These are phyloP conservation scores for Ricordea florida DNA, from an alignment of 92 coral and sea anemone genomes.

Conservation along the genomic window DNA sequence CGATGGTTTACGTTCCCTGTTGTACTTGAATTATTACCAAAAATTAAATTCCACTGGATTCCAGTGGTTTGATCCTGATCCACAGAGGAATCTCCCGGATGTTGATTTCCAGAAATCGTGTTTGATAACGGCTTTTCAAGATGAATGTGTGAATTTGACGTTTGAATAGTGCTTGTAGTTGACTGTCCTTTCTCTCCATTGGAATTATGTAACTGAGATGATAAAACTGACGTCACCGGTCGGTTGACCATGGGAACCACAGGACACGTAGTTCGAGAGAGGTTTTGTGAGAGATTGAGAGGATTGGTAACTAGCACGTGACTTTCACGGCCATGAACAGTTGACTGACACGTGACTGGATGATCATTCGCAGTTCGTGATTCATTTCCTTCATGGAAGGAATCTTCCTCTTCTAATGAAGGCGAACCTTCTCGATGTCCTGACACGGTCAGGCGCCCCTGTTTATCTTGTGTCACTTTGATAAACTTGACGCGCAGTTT, in stretches of 20 bases:
- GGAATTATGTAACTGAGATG: slow-evolving; percentile 11
- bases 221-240: slow-evolving; percentile 11
- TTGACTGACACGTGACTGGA: slow-evolving; percentile 3
- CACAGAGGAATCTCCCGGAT: slow-evolving; percentile 10
- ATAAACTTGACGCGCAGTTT: slow-evolving; percentile 23
- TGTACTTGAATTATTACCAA: too few relatives aligned
- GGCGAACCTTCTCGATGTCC: slow-evolving; percentile 41
- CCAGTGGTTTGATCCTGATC: neutral
- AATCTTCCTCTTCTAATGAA: slow-evolving; percentile 18
- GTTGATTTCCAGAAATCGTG: neutral
- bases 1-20: slow-evolving; percentile 34
- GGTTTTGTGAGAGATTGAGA: neutral
- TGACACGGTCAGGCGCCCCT: slow-evolving; percentile 26
- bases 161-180: neutral
- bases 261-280: slow-evolving; percentile 16
- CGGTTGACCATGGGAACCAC: slow-evolving; percentile 37
- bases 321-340: neutral
- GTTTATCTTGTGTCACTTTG: slow-evolving; percentile 24
- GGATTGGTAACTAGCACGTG: slow-evolving; percentile 25
- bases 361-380: neutral
- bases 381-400: slow-evolving; percentile 6
- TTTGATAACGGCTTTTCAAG: slow-evolving; percentile 21
- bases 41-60: slow-evolving; percentile 30
- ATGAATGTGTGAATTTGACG: slow-evolving; percentile 10
- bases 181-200: neutral